Evolutionary conservation across 2,888 invertebrate species (phyloP).

Genomic region (Mycalesis mineus): DNA sequence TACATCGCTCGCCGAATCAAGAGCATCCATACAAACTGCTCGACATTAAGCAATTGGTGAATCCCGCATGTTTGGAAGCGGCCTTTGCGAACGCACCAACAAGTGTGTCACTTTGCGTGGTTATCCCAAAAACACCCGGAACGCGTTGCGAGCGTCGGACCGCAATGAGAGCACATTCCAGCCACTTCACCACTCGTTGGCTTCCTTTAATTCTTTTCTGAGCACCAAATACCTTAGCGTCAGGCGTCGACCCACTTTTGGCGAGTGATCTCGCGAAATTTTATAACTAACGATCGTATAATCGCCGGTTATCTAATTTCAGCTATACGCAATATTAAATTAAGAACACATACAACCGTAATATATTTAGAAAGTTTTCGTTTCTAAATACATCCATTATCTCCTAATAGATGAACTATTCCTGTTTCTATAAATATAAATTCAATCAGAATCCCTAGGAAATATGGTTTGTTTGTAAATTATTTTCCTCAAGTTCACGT

Average conservation of each 20-base stretch:
- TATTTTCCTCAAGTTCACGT: not conserved
- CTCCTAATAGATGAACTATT: too few species aligned
- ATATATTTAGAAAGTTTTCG: too few species aligned
- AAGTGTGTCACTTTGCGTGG: slow-evolving; percentile 22
- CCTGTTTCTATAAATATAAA: not conserved
- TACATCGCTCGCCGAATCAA: too few species aligned
- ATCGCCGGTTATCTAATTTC: slow-evolving; percentile 6
- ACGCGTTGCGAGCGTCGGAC: slow-evolving; percentile 42
- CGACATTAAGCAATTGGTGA: too few species aligned
- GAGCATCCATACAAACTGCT: too few species aligned
- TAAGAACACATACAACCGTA: too few species aligned
- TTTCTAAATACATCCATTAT: too few species aligned
- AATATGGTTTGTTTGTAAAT: not conserved
- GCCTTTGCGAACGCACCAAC: slow-evolving; percentile 3
- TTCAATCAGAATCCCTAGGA: not conserved
- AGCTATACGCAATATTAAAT: slow-evolving; percentile 1
- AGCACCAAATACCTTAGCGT: slow-evolving; percentile 51
- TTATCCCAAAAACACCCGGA: slow-evolving; percentile 24
- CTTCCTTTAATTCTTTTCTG: slow-evolving; percentile 52
- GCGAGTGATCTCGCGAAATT: slow-evolving; percentile 5
- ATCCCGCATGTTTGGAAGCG: too few species aligned
- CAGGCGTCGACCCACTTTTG: slow-evolving; percentile 36
- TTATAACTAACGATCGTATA: slow-evolving; percentile 8
- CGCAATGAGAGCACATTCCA: slow-evolving; percentile 56
- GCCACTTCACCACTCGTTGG: slow-evolving; percentile 47